Evolutionary conservation across 1,140 invertebrate genomes (phyloP).

Genomic region (Trypoxylus dichotomus): DNA sequence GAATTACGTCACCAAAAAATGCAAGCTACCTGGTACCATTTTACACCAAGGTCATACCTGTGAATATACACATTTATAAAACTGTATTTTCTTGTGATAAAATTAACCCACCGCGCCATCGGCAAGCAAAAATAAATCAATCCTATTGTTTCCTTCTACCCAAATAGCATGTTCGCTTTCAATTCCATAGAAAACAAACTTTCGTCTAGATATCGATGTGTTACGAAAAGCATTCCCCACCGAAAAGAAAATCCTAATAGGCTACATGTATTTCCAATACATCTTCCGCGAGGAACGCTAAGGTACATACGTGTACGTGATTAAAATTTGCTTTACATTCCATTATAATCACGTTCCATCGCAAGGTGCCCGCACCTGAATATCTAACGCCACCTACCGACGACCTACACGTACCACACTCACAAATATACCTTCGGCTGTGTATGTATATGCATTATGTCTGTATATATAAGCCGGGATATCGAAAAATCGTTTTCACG

Average conservation of each 20-base stretch:
- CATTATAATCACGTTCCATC: not conserved
- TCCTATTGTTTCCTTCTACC: not conserved
- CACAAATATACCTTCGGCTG: not conserved
- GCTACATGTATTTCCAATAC: not conserved
- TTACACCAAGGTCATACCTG: not conserved
- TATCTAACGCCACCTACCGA: not conserved
- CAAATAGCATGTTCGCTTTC: not conserved
- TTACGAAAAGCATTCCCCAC: not conserved
- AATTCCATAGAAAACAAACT: not conserved
- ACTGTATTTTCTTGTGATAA: not conserved
- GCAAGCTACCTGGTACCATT: not conserved
- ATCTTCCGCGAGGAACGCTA: not conserved
- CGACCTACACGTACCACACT: not conserved
- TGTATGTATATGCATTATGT: not conserved
- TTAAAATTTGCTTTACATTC: slow-evolving; percentile 5
- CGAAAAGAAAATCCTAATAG: not conserved
- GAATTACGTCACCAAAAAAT: not conserved
- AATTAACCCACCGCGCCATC: not conserved
- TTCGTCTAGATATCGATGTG: not conserved
- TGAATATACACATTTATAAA: not conserved
- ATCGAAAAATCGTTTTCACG: slow-evolving; percentile 17
- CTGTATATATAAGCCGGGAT: not conserved
- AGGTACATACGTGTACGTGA: not conserved
- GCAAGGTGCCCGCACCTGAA: not conserved
- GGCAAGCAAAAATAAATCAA: not conserved